Evolutionary conservation across 2,113 vertebrate genomes (phyloP), one percentile per base, ranked within the genome.

Genomic region (Alligator mississippiensis): DNA sequence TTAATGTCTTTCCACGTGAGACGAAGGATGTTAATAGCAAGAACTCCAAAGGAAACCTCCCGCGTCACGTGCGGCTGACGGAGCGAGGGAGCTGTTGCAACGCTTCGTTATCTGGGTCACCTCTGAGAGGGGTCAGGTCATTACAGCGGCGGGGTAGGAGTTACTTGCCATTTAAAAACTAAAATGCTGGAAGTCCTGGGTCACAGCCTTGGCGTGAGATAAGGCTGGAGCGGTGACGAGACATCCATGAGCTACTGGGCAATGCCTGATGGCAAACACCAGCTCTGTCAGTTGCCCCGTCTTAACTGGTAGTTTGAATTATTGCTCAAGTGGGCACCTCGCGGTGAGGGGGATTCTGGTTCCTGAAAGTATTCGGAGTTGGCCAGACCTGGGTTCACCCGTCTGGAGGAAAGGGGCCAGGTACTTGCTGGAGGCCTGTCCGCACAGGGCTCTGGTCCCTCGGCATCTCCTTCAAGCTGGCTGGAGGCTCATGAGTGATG

Each of bases 41-140:
- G 55, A 77, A 84, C 25, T 9, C 22, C 38, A 11, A 4, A 6
- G 27, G 5, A 16, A 75, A 76, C 74, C 68, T 77, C 61, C 81
- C 78, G 63, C 47, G n/a, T 77, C 5, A 3, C 47, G 47, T 62
- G 81, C 8, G 22, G 12, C 4, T 0, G 1, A 47, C 59, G 62
- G 75, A 66, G 7, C 58, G 17, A 22, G 70, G 77, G 57, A 59
- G 19, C 0, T 0, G 47, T 55, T 2, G 2, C 59, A 4, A 4
- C 12, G 22, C 55, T 89, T 72, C 59, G 18, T 70, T 28, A 55
- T 4, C 47, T 60, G 19, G 38, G 38, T 81, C 78, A 34, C 30
- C 63, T 57, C 75, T 77, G 62, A 16, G 55, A 77, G 64, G 61
- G 55, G n/a, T 62, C 22, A 85, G 77, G 38, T 16, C 14, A 15